Conservation (phyloP, 2,888 invertebrate genomes). For the Lepidonotus clava region DNA sequence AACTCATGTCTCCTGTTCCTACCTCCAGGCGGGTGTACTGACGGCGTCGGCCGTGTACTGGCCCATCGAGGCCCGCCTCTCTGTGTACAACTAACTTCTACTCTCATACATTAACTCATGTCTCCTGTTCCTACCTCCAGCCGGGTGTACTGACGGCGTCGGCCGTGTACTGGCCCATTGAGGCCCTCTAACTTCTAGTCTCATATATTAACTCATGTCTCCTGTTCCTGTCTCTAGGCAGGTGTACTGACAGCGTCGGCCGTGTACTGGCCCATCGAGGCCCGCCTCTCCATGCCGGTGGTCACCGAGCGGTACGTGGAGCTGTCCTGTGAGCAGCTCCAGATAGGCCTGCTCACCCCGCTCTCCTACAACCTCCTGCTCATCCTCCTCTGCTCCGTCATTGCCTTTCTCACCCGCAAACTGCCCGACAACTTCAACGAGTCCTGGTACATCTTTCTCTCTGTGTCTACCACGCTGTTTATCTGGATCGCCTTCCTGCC, state of each 20-base stretch:
- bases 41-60: background rate
- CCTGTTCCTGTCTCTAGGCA: background rate
- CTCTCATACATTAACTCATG: background rate
- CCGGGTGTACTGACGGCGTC: background rate
- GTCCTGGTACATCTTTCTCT: constrained; percentile 63
- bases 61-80: background rate
- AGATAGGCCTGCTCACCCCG: constrained; percentile 67
- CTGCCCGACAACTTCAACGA: constrained; percentile 64
- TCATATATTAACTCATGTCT: no score
- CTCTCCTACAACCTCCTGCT: constrained; percentile 63
- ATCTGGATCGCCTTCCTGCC: constrained; percentile 62
- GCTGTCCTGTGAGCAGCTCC: constrained; percentile 68
- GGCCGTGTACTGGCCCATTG: background rate
- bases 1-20: no score
- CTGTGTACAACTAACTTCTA: background rate
- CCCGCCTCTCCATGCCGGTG: constrained; percentile 50
- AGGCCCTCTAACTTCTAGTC: background rate
- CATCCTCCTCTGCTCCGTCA: constrained; percentile 57
- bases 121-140: background rate
- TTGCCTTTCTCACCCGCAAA: constrained; percentile 59
- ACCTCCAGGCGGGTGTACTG: background rate
- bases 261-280: background rate
- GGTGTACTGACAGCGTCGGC: background rate
- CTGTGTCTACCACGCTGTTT: constrained; percentile 61
- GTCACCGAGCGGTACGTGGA: constrained; percentile 68